These are phyloP conservation scores for Hermatobates lingyangjiaoensis DNA, from an alignment of 1,140 invertebrate species.

Conservation along the genomic window DNA sequence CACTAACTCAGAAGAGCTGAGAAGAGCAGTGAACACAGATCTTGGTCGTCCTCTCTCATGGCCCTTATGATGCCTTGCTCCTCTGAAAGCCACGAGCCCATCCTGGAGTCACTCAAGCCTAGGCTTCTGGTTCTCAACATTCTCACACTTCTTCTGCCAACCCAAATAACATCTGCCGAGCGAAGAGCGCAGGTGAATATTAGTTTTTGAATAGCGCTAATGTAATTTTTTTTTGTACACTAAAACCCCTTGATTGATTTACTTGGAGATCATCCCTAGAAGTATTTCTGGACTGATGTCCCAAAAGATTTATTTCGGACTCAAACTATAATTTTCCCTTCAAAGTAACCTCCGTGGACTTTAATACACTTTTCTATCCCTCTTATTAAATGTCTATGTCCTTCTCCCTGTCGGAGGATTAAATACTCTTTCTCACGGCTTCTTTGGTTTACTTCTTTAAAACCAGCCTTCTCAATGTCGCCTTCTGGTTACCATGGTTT, in stretches of 20 bases:
- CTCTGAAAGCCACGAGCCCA: background rate
- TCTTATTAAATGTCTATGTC: no score
- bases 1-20: slow-evolving; percentile 1
- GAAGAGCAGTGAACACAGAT: slow-evolving; percentile 3
- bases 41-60: slow-evolving; percentile 7
- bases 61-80: slow-evolving; percentile 2
- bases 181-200: slow-evolving; percentile 7
- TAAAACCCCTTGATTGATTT: background rate
- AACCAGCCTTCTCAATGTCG: no score
- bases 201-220: background rate
- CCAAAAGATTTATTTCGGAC: background rate
- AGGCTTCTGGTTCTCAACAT: slow-evolving; percentile 7
- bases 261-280: background rate
- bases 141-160: slow-evolving; percentile 6
- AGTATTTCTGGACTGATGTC: background rate
- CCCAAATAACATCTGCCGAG: slow-evolving; percentile 3
- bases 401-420: no score
- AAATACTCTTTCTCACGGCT: no score
- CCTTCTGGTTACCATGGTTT: no score
- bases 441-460: no score
- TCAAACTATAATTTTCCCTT: background rate
- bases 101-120: slow-evolving; percentile 7
- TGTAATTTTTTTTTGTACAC: background rate
- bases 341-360: background rate
- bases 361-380: background rate